Percentiles rank a stretch among this genome's conserved stretches.
Conservation (phyloP, 2,797 vertebrate genomes). For the Amblyraja radiata region DNA sequence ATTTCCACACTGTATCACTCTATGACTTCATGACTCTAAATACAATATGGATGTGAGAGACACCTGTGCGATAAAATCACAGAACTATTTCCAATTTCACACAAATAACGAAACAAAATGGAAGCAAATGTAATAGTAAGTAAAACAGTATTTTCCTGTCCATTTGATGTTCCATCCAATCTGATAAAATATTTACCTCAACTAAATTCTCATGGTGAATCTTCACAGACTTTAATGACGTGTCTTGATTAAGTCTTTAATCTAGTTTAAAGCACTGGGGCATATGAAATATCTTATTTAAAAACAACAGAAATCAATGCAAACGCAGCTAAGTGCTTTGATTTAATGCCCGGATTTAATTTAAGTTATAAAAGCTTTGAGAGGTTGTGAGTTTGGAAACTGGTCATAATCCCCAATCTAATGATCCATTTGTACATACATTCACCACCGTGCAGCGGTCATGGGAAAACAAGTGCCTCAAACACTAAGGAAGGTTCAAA, state of each 20-base stretch:
- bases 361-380: not conserved
- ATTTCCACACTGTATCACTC: too few relatives aligned
- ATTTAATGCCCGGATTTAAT: not conserved
- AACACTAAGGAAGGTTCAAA: not conserved
- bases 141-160: not conserved
- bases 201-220: not conserved
- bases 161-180: not conserved
- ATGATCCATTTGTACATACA: not conserved
- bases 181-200: not conserved
- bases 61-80: not conserved
- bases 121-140: not conserved
- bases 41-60: not conserved
- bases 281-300: not conserved
- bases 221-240: not conserved
- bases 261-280: not conserved
- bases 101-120: not conserved
- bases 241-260: not conserved
- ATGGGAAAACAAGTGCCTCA: not conserved
- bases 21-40: too few relatives aligned
- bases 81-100: not conserved
- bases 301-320: not conserved
- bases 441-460: not conserved
- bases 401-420: not conserved
- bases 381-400: not conserved
- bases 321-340: not conserved